These are phyloP conservation scores for Limnephilus auricula DNA, from an alignment of 2,888 invertebrate species.

Conservation along the genomic window DNA sequence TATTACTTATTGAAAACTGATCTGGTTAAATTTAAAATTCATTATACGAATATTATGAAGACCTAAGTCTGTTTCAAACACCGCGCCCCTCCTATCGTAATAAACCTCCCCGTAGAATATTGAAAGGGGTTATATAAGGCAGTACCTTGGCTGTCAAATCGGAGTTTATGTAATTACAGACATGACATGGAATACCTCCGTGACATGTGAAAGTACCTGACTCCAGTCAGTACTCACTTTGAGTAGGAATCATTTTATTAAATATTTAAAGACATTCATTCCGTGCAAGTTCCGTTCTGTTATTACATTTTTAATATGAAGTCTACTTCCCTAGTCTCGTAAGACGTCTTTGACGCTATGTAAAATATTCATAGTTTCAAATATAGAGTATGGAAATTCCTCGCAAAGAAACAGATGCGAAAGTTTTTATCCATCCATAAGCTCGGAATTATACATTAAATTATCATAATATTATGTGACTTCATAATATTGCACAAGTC, in stretches of 20 bases:
- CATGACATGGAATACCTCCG: slow-evolving; percentile 44
- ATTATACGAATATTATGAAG: background rate
- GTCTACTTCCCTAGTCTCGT: slow-evolving; percentile 13
- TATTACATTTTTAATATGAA: slow-evolving; percentile 34
- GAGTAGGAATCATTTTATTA: slow-evolving; percentile 39
- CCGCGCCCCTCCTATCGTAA: slow-evolving; percentile 21
- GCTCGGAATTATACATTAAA: background rate
- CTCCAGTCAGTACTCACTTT: slow-evolving; percentile 16
- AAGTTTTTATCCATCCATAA: background rate
- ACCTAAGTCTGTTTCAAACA: background rate
- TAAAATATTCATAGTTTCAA: background rate
- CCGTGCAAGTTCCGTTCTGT: slow-evolving; percentile 20
- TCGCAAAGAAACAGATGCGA: background rate
- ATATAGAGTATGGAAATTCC: background rate
- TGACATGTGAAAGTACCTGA: slow-evolving; percentile 26
- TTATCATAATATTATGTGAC: background rate
- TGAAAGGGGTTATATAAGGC: slow-evolving; percentile 18
- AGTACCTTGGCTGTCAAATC: slow-evolving; percentile 45
- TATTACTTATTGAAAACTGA: background rate
- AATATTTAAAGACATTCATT: slow-evolving; percentile 22
- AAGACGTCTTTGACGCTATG: background rate
- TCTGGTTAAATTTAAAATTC: background rate
- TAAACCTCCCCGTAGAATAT: slow-evolving; percentile 27
- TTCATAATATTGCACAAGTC: too few species aligned
- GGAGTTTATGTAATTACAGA: slow-evolving; percentile 45